Evolutionary conservation across 1,140 invertebrate genomes (phyloP), one percentile per base, ranked within the genome.

Genomic region (Philopotamus ludificatus): DNA sequence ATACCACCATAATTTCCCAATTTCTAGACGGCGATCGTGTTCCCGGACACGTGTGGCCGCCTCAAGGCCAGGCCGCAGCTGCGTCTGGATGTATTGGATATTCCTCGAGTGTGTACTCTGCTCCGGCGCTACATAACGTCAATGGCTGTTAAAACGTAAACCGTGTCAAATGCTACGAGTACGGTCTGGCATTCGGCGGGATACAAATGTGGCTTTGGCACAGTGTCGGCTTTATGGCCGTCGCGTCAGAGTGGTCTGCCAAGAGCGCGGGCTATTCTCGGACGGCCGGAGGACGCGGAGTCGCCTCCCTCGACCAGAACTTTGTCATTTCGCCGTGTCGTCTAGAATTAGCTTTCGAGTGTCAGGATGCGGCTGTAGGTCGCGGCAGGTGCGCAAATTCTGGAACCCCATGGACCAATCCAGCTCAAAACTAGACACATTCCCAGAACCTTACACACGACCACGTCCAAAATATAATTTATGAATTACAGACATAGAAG

Each of bases 251-350:
- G 41, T 18, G 39, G 50, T 42, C 34, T 65, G 63, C 63, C 63
- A 65, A 65, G 63, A 65, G 21, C 16, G 54, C 44, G 3, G 39
- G 41, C 53, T 65, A 65, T 65, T 70, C 59, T 20, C 49, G 57
- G 55, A 64, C 64, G 51, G 63, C 45, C 41, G 60, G 44, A 42
- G 54, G 22, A 44, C 21, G 22, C 20, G 22, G 34, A 65, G 62
- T 41, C 41, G 44, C 50, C 57, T 26, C 34, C 15, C 20, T 50
- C 21, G 10, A 39, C 34, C 15, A 28, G 55, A 68, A 59, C 42
- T 57, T 47, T 64, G 49, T 67, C 44, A 63, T 54, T 63, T 57
- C 9, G 15, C 42, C 41, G 10, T 26, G 34, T 39, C 34, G 47
- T 53, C 59, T 62, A 45, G 63, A 65, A 63, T 55, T 57, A 53